phyloP scores from a whole-genome alignment of 2,888 invertebrate species.

The Eurytoma californica region DNA sequence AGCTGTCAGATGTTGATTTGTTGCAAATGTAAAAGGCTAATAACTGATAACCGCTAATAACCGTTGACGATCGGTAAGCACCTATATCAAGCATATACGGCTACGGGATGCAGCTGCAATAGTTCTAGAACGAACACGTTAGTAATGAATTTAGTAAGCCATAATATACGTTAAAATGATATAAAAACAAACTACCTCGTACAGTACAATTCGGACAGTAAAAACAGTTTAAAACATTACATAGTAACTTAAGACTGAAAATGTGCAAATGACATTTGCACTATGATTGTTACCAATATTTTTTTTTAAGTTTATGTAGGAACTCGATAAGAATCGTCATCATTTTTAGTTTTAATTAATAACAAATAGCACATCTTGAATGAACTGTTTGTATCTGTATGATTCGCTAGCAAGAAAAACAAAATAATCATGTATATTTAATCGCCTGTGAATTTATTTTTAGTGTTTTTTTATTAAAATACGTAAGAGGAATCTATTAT shows the following conservation, averaged over 20 bases:
- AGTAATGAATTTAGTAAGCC: slow-evolving; percentile 8
- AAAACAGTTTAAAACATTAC: background rate
- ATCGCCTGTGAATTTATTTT: too few relatives aligned
- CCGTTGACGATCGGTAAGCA: slow-evolving; percentile 49
- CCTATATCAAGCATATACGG: too few relatives aligned
- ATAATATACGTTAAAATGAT: slow-evolving; percentile 1
- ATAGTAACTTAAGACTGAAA: slow-evolving; percentile 34
- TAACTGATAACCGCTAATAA: slow-evolving; percentile 56
- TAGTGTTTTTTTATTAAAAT: too few relatives aligned
- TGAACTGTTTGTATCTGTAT: too few relatives aligned
- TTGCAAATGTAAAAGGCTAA: slow-evolving; percentile 62
- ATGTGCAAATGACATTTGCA: slow-evolving; percentile 1
- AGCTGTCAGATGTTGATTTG: slow-evolving; percentile 67
- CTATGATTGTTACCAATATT: too few relatives aligned
- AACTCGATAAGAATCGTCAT: too few relatives aligned
- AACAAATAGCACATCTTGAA: too few relatives aligned
- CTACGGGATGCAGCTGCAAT: slow-evolving; percentile 72
- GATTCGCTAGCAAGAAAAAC: too few relatives aligned
- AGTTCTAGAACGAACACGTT: slow-evolving; percentile 62
- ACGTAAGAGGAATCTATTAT: too few relatives aligned
- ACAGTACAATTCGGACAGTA: slow-evolving; percentile 3
- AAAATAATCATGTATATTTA: too few relatives aligned
- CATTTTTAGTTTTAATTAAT: too few relatives aligned
- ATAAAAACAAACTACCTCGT: slow-evolving; percentile 10
- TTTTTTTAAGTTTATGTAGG: too few relatives aligned